Evolutionary conservation across 2,797 vertebrate genomes (phyloP).

Genomic region (Galaxias olidus): DNA sequence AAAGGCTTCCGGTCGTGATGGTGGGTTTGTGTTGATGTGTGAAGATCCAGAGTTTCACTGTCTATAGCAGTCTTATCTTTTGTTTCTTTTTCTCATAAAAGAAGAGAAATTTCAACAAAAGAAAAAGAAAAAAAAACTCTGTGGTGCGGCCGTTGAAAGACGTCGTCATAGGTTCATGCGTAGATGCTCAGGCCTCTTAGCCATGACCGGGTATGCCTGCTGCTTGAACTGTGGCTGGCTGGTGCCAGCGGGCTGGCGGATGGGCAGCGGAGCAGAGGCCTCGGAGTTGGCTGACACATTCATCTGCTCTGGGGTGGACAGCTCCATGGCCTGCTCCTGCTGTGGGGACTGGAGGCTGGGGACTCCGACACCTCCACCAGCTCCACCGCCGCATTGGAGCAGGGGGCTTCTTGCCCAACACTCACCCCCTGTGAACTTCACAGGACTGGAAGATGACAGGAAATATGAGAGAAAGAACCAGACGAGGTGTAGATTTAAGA

Average conservation of each 20-base stretch:
- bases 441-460: conserved; percentile 78
- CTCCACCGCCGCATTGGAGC: conserved; percentile 51
- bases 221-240: conserved; percentile 92
- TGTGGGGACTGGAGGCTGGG: conserved; percentile 64
- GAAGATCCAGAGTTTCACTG: conserved; percentile 52
- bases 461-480: background rate
- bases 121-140: conserved; percentile 56
- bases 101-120: conserved; percentile 54
- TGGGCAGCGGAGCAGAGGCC: conserved; percentile 94
- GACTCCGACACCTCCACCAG: conserved; percentile 47
- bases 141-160: conserved; percentile 32
- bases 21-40: conserved; percentile 50
- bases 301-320: conserved; percentile 93
- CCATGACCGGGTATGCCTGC: conserved; percentile 90
- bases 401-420: conserved; percentile 90
- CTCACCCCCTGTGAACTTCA: conserved; percentile 90
- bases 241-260: conserved; percentile 84
- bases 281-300: conserved; percentile 89
- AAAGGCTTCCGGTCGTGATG: conserved; percentile 43
- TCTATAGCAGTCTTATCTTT: conserved; percentile 61
- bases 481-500: too few species aligned
- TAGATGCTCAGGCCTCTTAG: conserved; percentile 96
- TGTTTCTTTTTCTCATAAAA: conserved; percentile 49
- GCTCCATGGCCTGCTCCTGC: conserved; percentile 90
- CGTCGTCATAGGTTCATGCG: conserved; percentile 98